These are phyloP conservation scores for Pollachius pollachius DNA, from an alignment of 2,113 vertebrate species.

Conservation along the genomic window DNA sequence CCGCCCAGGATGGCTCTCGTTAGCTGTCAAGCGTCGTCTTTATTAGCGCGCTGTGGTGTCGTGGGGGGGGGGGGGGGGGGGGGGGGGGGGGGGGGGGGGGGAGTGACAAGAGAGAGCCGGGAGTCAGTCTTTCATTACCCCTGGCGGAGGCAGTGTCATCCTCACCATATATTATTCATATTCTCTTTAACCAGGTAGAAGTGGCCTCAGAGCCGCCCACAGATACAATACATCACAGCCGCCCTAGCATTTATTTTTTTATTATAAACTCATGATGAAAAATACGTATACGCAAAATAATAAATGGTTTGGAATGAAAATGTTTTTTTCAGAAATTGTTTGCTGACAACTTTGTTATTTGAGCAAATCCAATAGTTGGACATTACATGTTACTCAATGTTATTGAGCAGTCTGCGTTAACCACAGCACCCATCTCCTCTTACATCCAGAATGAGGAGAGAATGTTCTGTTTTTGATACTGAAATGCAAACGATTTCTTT, in stretches of 20 bases:
- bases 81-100: constrained; percentile 3
- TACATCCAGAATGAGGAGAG: constrained; percentile 31
- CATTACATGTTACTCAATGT: constrained; percentile 18
- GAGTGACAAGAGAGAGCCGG: constrained; percentile 67
- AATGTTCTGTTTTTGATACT: constrained; percentile 27
- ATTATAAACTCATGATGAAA: neutral
- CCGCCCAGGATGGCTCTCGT: constrained; percentile 61
- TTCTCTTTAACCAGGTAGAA: constrained; percentile 75
- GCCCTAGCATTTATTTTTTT: constrained; percentile 24
- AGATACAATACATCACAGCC: constrained; percentile 47
- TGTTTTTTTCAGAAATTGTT: neutral
- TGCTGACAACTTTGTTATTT: neutral
- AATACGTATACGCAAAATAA: too few species aligned
- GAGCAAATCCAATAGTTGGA: constrained; percentile 1
- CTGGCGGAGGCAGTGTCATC: constrained; percentile 71
- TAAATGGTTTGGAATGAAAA: too few species aligned
- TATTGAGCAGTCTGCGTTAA: constrained; percentile 22
- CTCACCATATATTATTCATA: constrained; percentile 73
- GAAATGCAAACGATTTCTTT: constrained; percentile 31
- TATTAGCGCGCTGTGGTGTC: constrained; percentile 76
- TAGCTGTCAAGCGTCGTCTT: constrained; percentile 80
- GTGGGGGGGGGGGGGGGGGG: constrained; percentile 17
- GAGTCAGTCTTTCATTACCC: constrained; percentile 74
- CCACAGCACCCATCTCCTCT: neutral
- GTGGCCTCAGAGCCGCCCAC: constrained; percentile 55